Conservation (phyloP, 2,797 vertebrate species). For the Liasis olivaceus region DNA sequence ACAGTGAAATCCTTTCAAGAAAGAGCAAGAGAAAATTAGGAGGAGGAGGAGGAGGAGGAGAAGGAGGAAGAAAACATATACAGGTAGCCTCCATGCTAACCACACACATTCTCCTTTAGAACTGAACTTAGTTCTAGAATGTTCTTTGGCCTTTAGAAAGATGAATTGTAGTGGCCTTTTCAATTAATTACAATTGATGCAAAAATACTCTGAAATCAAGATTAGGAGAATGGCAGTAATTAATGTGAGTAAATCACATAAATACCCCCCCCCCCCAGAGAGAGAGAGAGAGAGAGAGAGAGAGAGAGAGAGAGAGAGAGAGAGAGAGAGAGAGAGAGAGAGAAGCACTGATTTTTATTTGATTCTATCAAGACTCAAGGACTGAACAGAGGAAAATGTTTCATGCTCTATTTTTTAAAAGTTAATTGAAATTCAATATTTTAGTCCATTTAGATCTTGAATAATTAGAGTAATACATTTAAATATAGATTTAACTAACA, state of each 20-base stretch:
- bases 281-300: background rate
- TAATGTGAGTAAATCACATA: slow-evolving; percentile 45
- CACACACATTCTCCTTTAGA: too few species aligned
- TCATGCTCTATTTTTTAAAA: slow-evolving; percentile 22
- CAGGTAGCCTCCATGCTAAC: background rate
- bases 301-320: too few species aligned
- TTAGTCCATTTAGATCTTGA: slow-evolving; percentile 34
- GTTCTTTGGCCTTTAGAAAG: background rate
- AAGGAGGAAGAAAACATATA: background rate
- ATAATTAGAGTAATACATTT: slow-evolving; percentile 36
- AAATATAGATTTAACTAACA: slow-evolving; percentile 40
- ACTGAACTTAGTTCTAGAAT: background rate
- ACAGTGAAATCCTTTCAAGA: background rate
- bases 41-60: background rate
- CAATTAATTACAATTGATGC: slow-evolving; percentile 40
- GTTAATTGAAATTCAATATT: slow-evolving; percentile 51
- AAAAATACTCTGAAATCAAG: slow-evolving; percentile 39
- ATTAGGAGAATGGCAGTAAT: slow-evolving; percentile 31
- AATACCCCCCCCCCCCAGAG: too few species aligned
- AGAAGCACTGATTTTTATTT: background rate
- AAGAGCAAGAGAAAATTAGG: background rate
- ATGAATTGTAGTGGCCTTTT: slow-evolving; percentile 30
- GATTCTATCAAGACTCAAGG: slow-evolving; percentile 8
- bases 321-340: background rate
- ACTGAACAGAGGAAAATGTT: background rate